Conservation (phyloP, 2,888 invertebrate species). For the Oasisia sp. region DNA sequence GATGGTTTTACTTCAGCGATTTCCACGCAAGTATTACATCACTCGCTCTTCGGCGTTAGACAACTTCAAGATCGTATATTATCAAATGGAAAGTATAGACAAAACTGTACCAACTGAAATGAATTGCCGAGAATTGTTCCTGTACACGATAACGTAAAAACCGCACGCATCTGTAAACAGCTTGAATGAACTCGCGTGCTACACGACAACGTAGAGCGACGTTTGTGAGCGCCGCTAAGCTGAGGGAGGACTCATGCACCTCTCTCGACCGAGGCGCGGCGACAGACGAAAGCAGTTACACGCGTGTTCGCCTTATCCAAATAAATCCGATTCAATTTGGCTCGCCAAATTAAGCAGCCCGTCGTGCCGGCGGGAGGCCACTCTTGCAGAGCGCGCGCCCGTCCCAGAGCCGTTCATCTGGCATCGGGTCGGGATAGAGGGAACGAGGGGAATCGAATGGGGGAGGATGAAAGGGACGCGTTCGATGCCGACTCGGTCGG, state of each 20-base stretch:
- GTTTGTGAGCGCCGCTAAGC: not conserved
- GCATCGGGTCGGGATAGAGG: not conserved
- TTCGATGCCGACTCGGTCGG: not conserved
- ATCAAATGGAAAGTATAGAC: not conserved
- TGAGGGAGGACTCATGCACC: not conserved
- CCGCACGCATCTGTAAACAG: not conserved
- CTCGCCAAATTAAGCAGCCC: constrained; percentile 13
- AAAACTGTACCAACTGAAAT: not conserved
- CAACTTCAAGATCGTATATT: not conserved
- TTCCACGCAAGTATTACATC: not conserved
- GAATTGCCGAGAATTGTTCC: no score
- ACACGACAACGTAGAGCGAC: no score
- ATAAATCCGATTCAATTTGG: constrained; percentile 4
- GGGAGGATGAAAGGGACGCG: not conserved
- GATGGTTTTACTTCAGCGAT: not conserved
- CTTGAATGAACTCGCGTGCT: not conserved
- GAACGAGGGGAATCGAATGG: not conserved
- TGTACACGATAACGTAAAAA: not conserved
- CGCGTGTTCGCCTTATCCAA: not conserved
- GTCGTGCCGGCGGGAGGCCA: not conserved
- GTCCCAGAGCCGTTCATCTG: not conserved
- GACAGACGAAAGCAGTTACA: not conserved
- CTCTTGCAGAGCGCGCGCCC: not conserved
- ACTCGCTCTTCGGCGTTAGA: not conserved
- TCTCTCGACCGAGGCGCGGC: not conserved